Percentiles rank a stretch among this genome's conserved stretches.
These are phyloP conservation scores for Micronisus gabar DNA, from an alignment of 2,113 vertebrate species.

Conservation along the genomic window DNA sequence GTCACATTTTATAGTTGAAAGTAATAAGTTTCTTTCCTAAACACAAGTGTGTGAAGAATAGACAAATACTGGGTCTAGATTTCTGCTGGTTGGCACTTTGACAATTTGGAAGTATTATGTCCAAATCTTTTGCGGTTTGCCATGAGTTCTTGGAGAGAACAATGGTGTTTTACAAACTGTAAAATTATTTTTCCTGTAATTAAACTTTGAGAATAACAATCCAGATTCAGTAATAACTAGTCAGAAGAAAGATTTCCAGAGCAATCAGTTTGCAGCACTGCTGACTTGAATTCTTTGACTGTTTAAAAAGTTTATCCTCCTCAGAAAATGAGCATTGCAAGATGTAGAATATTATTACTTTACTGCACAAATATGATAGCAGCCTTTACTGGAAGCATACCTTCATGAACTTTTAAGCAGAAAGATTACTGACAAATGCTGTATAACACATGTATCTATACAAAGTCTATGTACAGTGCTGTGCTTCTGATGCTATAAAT, in stretches of 20 bases:
- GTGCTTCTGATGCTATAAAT: neutral
- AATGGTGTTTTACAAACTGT: neutral
- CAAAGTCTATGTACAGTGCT: neutral
- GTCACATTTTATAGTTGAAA: neutral
- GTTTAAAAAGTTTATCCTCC: neutral
- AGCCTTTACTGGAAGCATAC: neutral
- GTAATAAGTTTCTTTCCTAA: neutral
- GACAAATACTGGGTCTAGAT: neutral
- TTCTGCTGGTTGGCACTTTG: neutral
- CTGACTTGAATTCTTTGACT: neutral
- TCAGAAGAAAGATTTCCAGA: neutral
- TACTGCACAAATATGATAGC: neutral
- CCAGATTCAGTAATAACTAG: neutral
- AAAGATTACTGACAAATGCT: neutral
- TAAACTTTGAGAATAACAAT: neutral
- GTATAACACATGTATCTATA: neutral
- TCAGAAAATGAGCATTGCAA: neutral
- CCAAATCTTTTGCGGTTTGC: neutral
- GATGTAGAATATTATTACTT: neutral
- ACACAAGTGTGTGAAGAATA: neutral
- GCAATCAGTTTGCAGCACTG: neutral
- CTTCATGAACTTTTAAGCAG: neutral
- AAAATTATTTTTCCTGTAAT: constrained; percentile 2
- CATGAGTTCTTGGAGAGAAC: neutral
- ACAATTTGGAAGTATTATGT: neutral